A percentile compares a stretch with the other conserved stretches of the same genome.
Evolutionary conservation across 2,888 invertebrate species (phyloP).

Genomic region (Papilio protenor): DNA sequence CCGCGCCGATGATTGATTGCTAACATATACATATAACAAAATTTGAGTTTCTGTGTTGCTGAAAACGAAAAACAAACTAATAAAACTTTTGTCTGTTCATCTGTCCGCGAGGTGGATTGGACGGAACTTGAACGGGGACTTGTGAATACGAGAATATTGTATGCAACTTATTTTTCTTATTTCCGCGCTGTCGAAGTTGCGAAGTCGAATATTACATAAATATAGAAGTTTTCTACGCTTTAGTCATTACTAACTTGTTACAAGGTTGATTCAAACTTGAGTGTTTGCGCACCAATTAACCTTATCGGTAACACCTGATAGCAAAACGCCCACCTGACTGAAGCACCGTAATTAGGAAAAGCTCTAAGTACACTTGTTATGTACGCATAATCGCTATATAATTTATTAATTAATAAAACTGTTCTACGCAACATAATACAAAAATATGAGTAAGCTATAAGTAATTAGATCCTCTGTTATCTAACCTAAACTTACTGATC

Average conservation of each 20-base stretch:
- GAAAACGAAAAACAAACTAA: too few relatives aligned
- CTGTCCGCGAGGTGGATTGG: too few relatives aligned
- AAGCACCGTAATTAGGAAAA: conserved; percentile 36
- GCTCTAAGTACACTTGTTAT: conserved; percentile 21
- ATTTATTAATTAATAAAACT: conserved; percentile 26
- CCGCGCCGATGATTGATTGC: conserved; percentile 38
- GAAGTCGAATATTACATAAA: background rate
- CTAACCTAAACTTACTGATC: background rate
- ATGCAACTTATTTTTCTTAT: too few relatives aligned
- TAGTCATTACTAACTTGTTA: conserved; percentile 40
- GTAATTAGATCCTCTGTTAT: background rate
- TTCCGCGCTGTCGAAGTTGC: too few relatives aligned
- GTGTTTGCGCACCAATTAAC: conserved; percentile 38
- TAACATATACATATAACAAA: background rate
- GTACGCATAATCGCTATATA: conserved; percentile 3
- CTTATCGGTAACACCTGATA: conserved; percentile 39
- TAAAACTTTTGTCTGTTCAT: too few relatives aligned
- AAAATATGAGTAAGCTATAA: background rate
- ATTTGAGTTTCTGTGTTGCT: too few relatives aligned
- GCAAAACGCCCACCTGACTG: background rate
- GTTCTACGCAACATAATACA: conserved; percentile 1
- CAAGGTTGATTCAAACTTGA: conserved; percentile 42
- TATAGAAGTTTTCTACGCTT: conserved; percentile 32
- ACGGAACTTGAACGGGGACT: too few relatives aligned
- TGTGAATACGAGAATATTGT: too few relatives aligned